A percentile compares a stretch with the other conserved stretches of the same genome.
Conservation (phyloP, 2,888 invertebrate genomes). For the Scaptomyza cyrtandrae region DNA sequence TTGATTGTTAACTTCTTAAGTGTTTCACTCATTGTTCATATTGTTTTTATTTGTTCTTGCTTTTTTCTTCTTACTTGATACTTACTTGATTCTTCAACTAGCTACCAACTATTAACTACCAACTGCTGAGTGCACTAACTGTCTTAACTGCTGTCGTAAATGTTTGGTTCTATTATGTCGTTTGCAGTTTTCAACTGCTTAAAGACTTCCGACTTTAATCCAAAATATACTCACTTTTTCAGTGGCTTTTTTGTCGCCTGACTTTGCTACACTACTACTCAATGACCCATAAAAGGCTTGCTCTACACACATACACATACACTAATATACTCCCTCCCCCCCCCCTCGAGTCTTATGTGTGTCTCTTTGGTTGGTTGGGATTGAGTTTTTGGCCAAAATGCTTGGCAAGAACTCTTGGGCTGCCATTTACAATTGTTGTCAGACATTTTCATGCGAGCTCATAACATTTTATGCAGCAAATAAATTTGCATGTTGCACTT, state of each 20-base stretch:
- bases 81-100: constrained; percentile 14
- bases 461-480: constrained; percentile 78
- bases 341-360: too few relatives aligned
- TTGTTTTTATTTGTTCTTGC: constrained; percentile 7
- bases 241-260: constrained; percentile 2
- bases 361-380: neutral
- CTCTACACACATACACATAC: neutral
- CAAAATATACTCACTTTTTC: constrained; percentile 3
- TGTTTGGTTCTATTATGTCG: constrained; percentile 3
- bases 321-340: neutral
- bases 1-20: neutral
- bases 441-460: constrained; percentile 79
- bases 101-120: constrained; percentile 6
- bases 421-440: constrained; percentile 73
- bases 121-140: constrained; percentile 12
- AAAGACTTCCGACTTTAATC: constrained; percentile 7
- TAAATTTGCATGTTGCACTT: constrained; percentile 80
- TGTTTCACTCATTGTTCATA: constrained; percentile 27
- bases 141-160: constrained; percentile 11
- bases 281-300: constrained; percentile 24
- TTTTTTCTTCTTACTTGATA: constrained; percentile 32
- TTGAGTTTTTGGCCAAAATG: constrained; percentile 10
- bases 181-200: constrained; percentile 19
- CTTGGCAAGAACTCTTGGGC: constrained; percentile 56
- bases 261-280: neutral